These are phyloP conservation scores for Anoplolepis gracilipes DNA, from an alignment of 1,140 invertebrate genomes.

Conservation along the genomic window DNA sequence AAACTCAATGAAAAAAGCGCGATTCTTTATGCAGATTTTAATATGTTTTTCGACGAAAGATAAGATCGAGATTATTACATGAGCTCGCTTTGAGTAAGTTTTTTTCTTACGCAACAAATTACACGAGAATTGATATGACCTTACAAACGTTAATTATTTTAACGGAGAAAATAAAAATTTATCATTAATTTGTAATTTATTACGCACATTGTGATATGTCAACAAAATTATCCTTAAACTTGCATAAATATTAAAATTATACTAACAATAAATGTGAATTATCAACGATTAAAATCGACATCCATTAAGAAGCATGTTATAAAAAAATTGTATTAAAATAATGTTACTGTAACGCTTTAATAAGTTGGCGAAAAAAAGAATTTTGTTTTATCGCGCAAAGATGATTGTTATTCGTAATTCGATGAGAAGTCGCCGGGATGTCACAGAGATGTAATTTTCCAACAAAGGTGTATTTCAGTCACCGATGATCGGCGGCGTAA, in stretches of 20 bases:
- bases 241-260: not conserved
- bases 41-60: not conserved
- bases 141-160: not conserved
- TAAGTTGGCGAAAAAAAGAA: not conserved
- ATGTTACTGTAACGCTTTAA: not conserved
- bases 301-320: no score
- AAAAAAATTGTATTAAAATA: not conserved
- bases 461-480: slow-evolving; percentile 48
- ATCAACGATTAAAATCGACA: not conserved
- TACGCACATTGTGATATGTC: not conserved
- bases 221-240: not conserved
- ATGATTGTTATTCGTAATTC: slow-evolving; percentile 31
- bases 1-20: not conserved
- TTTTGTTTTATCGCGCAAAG: not conserved
- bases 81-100: no score
- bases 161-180: not conserved
- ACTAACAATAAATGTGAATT: no score
- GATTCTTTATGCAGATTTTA: not conserved
- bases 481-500: slow-evolving; percentile 33
- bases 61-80: not conserved
- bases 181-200: not conserved
- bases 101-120: slow-evolving; percentile 7
- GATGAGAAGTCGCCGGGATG: slow-evolving; percentile 15
- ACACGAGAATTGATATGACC: not conserved
- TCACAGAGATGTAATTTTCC: slow-evolving; percentile 34